phyloP scores from a whole-genome alignment of 2,888 invertebrate genomes.

The Meghimatium bilineatum region DNA sequence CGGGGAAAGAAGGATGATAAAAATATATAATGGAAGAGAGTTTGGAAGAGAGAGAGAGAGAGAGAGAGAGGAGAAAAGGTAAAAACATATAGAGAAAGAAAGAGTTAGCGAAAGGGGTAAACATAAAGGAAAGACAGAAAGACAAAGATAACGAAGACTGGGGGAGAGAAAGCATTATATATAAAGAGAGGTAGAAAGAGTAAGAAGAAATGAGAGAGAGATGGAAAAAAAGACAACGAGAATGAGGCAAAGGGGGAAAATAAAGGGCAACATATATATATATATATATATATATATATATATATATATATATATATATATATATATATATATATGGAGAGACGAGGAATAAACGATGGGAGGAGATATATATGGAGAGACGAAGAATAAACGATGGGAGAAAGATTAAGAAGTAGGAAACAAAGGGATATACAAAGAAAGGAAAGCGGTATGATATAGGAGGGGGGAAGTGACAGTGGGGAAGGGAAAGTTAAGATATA shows the following conservation, averaged over 20 bases:
- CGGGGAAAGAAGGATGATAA: background rate
- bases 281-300: background rate
- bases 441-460: no score
- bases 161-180: no score
- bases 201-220: background rate
- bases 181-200: no score
- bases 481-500: no score
- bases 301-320: background rate
- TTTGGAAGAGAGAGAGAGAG: background rate
- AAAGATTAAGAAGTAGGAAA: no score
- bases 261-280: background rate
- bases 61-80: background rate
- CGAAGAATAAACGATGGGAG: no score
- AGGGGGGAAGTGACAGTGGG: no score
- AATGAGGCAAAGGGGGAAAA: background rate
- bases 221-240: background rate
- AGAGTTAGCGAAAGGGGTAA: background rate
- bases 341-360: background rate
- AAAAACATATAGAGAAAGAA: no score
- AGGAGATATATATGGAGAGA: no score
- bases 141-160: background rate
- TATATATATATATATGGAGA: background rate
- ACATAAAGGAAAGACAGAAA: background rate
- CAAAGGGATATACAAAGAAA: no score
- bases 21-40: background rate